Percentiles rank a stretch among this genome's conserved stretches.
These are phyloP conservation scores for Ptychadena robeensis DNA, from an alignment of 2,797 vertebrate species.

Conservation along the genomic window DNA sequence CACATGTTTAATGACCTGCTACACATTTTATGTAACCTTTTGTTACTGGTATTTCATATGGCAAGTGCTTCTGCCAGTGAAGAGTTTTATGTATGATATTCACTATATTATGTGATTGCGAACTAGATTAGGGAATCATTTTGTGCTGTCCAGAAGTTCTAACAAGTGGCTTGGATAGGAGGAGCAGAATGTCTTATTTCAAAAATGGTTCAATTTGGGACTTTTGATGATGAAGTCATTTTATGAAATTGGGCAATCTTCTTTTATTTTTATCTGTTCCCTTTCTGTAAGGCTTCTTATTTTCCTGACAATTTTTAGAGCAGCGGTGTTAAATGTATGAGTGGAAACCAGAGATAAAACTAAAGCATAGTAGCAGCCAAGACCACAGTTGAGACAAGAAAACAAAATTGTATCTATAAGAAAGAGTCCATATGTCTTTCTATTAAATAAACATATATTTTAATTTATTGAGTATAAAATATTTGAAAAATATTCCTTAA, in stretches of 20 bases:
- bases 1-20: slow-evolving; percentile 26
- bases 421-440: no score
- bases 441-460: no score
- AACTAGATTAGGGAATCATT: slow-evolving; percentile 53
- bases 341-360: not conserved
- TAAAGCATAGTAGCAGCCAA: not conserved
- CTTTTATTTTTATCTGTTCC: slow-evolving; percentile 61
- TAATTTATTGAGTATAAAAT: no score
- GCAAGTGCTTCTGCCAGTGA: not conserved
- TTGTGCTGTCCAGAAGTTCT: slow-evolving; percentile 55
- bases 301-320: slow-evolving; percentile 56
- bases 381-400: no score
- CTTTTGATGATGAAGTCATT: slow-evolving; percentile 63
- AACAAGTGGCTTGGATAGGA: slow-evolving; percentile 62
- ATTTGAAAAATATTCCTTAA: no score
- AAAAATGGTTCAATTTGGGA: slow-evolving; percentile 61
- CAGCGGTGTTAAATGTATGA: not conserved
- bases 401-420: not conserved
- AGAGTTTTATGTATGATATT: slow-evolving; percentile 41
- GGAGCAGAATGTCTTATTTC: slow-evolving; percentile 53
- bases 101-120: slow-evolving; percentile 52
- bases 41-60: slow-evolving; percentile 16
- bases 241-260: slow-evolving; percentile 52
- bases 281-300: slow-evolving; percentile 35
- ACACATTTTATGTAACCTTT: slow-evolving; percentile 16